Evolutionary conservation across 2,888 invertebrate species (phyloP), one percentile per base, ranked within the genome.

Genomic region (Ophion obscuratus): DNA sequence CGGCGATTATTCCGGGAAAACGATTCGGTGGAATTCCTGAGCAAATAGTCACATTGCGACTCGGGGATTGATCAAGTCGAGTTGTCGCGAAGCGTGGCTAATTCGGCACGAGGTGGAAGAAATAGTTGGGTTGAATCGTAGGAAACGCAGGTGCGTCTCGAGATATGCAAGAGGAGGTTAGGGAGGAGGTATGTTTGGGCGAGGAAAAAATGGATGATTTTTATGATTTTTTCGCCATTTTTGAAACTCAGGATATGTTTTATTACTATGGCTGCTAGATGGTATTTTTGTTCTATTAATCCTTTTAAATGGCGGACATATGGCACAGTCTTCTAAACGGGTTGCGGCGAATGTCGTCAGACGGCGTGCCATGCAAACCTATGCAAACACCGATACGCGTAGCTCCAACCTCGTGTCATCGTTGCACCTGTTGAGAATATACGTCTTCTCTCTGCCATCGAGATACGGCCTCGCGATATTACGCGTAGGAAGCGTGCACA

Each of bases 391-490:
- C 36, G 53, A 74, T 36, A 74, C 36, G 61, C 36, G 44, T 62
- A 53, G 73, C 76, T 62, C 57, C 20, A 53, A 59, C 71, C 53
- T 71, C 71, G 31, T 31, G 11, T 9, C 31, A 31, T 20, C 20
- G 64, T 59, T 85, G 78, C 85, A 85, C 85, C 85, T 85, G 85
- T 85, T 78, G 73, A 67, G 77, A 73, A 61, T 73, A 73, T 62
- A 53, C 76, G 57, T 77, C 77, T 44, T 14, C 20, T n/a, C 44
- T 82, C 70, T 74, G 66, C 82, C 59, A 62, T 59, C 44, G 84
- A 74, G 74, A 76, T 81, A 79, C 68, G 62, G 61, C 17, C 27
- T 27, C n/a, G 20, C 53, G 10, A 24, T 20, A 59, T 53, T 78
- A 73, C 20, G 77, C 81, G 77, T 81, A 81, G 84, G 81, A 81